Evolutionary conservation across 2,797 vertebrate species (phyloP), one percentile per base, ranked within the genome.

Genomic region (Spinus pinus): DNA sequence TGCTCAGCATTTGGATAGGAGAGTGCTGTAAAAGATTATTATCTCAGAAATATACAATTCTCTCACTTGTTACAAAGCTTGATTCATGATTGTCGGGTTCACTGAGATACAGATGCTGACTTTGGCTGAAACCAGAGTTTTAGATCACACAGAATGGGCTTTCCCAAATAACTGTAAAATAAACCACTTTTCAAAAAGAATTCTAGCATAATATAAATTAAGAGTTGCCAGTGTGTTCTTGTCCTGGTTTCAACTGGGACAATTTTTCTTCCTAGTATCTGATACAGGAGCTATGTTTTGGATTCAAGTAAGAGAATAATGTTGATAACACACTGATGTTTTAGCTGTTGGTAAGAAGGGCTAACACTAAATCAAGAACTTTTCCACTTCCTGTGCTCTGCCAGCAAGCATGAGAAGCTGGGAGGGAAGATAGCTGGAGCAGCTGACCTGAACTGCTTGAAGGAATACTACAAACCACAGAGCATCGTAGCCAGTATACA

Each of bases 401-500:
- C 11, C 37, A 70, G 31, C 2, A 3, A 56, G 50, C 69, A 35
- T 8, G 27, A 47, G 42, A 62, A 50, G 37, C 7, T 33, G 20
- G n/a, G 10, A 50, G 8, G 17, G n/a, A 56, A 44, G 0, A 1
- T 14, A 75, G 35, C 0, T n/a, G 24, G 31, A 53, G 39, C 28
- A 70, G 49, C n/a, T 56, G 28, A 70, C 17, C 17, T 15, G 31
- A 56, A 62, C 11, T 35, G 35, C 14, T 7, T 1, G 0, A 58
- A 60, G 47, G 17, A 56, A n/a, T 12, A 88, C 14, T 21, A 44
- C 16, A 44, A 22, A 50, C 4, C 42, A 44, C 1, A 70, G n/a
- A 50, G 17, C 9, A 57, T 13, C 1, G 0, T 0, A 50, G 13
- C 42, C 37, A 70, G 28, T 25, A 56, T 5, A 57, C n/a, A 30